phyloP scores from a whole-genome alignment of 1,140 invertebrate species.

The Saccostrea cuccullata region DNA sequence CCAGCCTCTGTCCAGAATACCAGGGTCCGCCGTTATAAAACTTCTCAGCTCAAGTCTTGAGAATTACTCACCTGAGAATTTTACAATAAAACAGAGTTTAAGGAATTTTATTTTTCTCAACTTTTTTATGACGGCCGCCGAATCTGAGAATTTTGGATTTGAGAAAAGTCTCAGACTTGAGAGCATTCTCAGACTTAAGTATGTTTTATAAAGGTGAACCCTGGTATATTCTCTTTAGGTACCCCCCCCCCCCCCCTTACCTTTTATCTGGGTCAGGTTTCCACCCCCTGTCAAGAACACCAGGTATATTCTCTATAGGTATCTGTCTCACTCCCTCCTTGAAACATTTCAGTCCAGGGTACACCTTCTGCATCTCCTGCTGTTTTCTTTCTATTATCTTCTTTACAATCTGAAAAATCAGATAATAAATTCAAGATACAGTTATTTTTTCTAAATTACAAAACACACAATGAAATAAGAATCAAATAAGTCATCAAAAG shows the following conservation, averaged over 20 bases:
- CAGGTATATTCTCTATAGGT: conserved; percentile 92
- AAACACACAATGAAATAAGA: too few relatives aligned
- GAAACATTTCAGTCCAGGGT: conserved; percentile 94
- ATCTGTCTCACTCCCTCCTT: conserved; percentile 92
- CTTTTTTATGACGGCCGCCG: too few relatives aligned
- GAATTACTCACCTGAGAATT: conserved; percentile 93
- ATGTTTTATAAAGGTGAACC: too few relatives aligned
- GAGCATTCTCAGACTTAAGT: too few relatives aligned
- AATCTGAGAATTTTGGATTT: too few relatives aligned
- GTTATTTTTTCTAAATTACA: too few relatives aligned
- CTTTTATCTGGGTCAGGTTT: conserved; percentile 64
- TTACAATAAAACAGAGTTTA: too few relatives aligned
- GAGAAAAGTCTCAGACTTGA: too few relatives aligned
- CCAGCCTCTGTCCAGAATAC: conserved; percentile 80
- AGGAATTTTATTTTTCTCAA: too few relatives aligned
- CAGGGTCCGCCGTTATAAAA: conserved; percentile 94
- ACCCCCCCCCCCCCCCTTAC: background rate
- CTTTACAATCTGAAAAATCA: conserved; percentile 85
- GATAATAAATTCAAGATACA: too few relatives aligned
- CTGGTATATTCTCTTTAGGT: too few relatives aligned
- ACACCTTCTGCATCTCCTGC: conserved; percentile 89
- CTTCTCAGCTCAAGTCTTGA: conserved; percentile 91
- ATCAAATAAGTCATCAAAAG: too few relatives aligned
- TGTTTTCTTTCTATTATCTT: conserved; percentile 92
- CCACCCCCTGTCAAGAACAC: conserved; percentile 80